A percentile compares a stretch with the other conserved stretches of the same genome.
phyloP scores from a whole-genome alignment of 2,113 vertebrate genomes.

The Cyanoderma ruficeps region DNA sequence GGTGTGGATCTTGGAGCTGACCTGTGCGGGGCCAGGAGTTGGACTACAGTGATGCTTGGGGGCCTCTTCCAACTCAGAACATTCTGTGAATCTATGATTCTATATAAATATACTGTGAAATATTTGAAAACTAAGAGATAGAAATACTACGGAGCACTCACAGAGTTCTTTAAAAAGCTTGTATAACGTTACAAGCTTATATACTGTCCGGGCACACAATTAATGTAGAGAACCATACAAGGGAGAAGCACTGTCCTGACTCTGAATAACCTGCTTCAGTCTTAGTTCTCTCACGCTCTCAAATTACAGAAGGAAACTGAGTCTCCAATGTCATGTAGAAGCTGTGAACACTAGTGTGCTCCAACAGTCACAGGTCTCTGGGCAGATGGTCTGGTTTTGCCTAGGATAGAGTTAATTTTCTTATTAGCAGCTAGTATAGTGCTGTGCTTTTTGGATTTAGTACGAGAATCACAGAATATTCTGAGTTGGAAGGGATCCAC shows the following conservation, averaged over 20 bases:
- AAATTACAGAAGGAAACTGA: not conserved
- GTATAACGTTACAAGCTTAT: too few species aligned
- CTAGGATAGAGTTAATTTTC: not conserved
- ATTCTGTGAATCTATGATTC: not conserved
- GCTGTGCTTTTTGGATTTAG: not conserved
- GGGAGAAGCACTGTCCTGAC: not conserved
- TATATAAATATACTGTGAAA: not conserved
- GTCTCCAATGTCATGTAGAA: rapidly evolving
- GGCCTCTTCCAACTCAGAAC: not conserved
- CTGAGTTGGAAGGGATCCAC: not conserved
- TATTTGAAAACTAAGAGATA: not conserved
- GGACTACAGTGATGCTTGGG: not conserved
- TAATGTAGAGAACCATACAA: not conserved
- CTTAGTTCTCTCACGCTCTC: not conserved
- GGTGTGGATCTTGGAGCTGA: not conserved
- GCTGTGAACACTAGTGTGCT: not conserved
- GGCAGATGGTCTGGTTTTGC: not conserved
- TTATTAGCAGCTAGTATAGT: not conserved
- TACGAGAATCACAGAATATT: not conserved
- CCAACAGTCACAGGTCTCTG: not conserved
- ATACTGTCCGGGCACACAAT: not conserved
- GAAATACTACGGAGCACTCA: not conserved
- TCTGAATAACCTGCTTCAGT: not conserved
- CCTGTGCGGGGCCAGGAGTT: rapidly evolving
- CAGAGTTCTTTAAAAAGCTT: not conserved